Percentiles rank a stretch among this genome's conserved stretches.
These are phyloP conservation scores for Clarias magur DNA, from an alignment of 2,113 vertebrate species.

Conservation along the genomic window DNA sequence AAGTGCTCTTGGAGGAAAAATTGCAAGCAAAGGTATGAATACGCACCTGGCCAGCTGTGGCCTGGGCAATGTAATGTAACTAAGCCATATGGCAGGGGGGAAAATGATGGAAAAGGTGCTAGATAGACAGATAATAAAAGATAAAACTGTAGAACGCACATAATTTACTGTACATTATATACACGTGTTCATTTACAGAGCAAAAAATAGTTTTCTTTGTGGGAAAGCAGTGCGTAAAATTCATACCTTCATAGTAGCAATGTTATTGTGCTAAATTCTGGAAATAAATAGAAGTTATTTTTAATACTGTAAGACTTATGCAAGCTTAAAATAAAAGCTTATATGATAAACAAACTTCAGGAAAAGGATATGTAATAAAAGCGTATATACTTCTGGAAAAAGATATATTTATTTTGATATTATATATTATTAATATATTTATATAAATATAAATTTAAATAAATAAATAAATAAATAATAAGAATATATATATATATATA, in stretches of 20 bases:
- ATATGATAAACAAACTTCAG: too few species aligned
- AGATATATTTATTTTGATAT: too few species aligned
- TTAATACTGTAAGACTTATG: background rate
- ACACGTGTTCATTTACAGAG: background rate
- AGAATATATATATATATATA: too few species aligned
- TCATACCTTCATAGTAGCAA: background rate
- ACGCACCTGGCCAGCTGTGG: slow-evolving; percentile 19
- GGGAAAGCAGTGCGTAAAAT: background rate
- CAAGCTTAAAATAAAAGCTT: background rate
- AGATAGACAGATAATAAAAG: background rate
- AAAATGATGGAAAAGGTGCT: background rate
- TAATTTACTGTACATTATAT: background rate
- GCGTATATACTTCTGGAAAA: too few species aligned
- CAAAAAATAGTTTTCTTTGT: background rate
- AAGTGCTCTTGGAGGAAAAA: slow-evolving; percentile 71
- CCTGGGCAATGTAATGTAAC: background rate
- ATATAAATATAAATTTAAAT: too few species aligned
- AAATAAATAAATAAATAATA: too few species aligned
- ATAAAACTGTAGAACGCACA: slow-evolving; percentile 5
- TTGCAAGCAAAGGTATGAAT: slow-evolving; percentile 71
- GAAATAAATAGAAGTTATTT: background rate
- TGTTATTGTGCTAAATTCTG: background rate
- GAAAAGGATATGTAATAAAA: too few species aligned
- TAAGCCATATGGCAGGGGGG: background rate
- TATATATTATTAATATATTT: too few species aligned